Percentiles rank a stretch among this genome's conserved stretches.
phyloP scores from a whole-genome alignment of 2,113 vertebrate genomes.

The Hydropotes inermis region DNA sequence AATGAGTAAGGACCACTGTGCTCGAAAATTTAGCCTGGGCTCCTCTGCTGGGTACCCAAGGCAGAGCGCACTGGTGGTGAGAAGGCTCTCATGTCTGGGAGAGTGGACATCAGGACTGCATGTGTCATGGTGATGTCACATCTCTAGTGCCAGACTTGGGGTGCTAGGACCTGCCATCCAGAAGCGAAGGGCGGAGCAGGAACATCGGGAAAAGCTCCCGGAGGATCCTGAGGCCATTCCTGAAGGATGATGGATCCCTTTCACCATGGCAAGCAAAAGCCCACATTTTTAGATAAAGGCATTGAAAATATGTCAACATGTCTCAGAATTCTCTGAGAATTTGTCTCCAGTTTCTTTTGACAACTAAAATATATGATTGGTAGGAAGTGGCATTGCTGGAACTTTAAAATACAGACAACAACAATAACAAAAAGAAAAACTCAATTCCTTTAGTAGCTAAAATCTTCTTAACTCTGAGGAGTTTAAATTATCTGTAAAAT shows the following conservation, averaged over 20 bases:
- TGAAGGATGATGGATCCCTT: neutral
- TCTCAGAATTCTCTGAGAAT: neutral
- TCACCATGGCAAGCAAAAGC: neutral
- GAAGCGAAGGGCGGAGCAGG: neutral
- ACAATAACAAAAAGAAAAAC: neutral
- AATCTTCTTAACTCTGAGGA: neutral
- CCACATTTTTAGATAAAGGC: neutral
- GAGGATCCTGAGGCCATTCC: neutral
- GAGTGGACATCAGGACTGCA: neutral
- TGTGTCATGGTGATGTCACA: neutral
- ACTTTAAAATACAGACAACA: neutral
- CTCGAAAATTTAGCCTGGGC: neutral
- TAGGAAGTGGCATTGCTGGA: neutral
- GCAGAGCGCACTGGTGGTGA: neutral
- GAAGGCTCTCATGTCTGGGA: neutral
- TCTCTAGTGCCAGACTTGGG: neutral
- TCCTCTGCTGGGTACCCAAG: no score
- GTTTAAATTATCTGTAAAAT: neutral
- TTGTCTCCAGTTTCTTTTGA: neutral
- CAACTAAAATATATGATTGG: neutral
- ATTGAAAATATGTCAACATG: neutral
- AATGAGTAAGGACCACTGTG: neutral
- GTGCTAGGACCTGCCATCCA: neutral
- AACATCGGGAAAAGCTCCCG: neutral
- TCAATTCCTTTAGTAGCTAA: neutral